These are phyloP conservation scores for Lampris megalopsis DNA, from an alignment of 2,113 vertebrate genomes.

Conservation along the genomic window DNA sequence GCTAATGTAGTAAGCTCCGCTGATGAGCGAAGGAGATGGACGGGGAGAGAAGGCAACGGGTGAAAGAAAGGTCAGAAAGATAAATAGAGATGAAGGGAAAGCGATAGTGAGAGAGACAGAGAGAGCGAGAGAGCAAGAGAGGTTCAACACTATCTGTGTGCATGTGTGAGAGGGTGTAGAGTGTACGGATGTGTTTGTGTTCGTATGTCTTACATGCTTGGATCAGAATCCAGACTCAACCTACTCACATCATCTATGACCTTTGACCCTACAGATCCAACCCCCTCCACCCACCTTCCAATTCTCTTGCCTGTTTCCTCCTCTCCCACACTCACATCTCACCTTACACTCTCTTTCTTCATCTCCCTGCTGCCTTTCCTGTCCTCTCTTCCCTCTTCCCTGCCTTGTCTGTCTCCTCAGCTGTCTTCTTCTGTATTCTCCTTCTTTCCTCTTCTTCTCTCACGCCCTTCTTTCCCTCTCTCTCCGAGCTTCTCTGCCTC, in stretches of 20 bases:
- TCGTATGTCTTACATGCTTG: background rate
- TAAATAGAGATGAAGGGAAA: slow-evolving; percentile 6
- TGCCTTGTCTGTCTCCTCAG: background rate
- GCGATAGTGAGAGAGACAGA: background rate
- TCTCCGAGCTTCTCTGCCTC: background rate
- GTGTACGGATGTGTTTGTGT: background rate
- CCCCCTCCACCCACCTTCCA: slow-evolving; percentile 23
- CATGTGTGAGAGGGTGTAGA: background rate
- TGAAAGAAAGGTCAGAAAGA: slow-evolving; percentile 58
- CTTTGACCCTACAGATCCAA: slow-evolving; percentile 21
- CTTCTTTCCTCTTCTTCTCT: background rate
- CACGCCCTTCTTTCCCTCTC: background rate
- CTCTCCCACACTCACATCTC: slow-evolving; percentile 26
- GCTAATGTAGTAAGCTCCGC: slow-evolving; percentile 61
- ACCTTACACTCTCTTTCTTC: background rate
- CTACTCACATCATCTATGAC: slow-evolving; percentile 32
- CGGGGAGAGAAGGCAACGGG: slow-evolving; percentile 8
- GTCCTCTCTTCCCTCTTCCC: background rate
- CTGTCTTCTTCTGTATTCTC: background rate
- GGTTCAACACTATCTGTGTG: background rate
- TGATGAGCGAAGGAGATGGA: slow-evolving; percentile 31
- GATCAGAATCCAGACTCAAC: slow-evolving; percentile 6
- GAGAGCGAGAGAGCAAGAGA: background rate
- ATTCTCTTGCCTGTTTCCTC: background rate
- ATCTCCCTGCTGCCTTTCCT: background rate